Conservation (phyloP, 2,888 invertebrate species). For the Galeruca laticollis region DNA sequence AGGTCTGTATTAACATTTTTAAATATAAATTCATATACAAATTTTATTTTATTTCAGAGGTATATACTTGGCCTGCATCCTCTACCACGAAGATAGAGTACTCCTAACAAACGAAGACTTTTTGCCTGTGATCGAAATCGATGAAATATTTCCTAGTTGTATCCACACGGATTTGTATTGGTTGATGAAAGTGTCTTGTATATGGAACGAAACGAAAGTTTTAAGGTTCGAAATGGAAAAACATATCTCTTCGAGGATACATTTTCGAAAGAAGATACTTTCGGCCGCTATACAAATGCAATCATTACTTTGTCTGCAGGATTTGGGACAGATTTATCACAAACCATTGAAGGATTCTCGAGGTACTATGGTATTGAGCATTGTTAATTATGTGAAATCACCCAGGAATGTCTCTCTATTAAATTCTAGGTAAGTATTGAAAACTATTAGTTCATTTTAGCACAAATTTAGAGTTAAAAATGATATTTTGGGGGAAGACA, state of each 20-base stretch:
- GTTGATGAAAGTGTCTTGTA: conserved; percentile 93
- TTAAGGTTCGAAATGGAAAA: conserved; percentile 95
- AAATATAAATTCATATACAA: background rate
- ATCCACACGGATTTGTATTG: conserved; percentile 96
- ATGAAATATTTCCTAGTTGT: conserved; percentile 93
- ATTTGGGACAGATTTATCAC: conserved; percentile 94
- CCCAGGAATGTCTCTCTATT: conserved; percentile 89
- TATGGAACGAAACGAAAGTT: conserved; percentile 96
- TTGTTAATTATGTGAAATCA: conserved; percentile 83
- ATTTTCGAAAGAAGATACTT: conserved; percentile 91
- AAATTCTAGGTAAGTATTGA: conserved; percentile 75
- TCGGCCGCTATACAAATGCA: conserved; percentile 94
- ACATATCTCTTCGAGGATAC: conserved; percentile 89
- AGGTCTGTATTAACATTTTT: conserved; percentile 69
- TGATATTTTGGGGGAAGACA: too few relatives aligned
- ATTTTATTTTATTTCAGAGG: conserved; percentile 73
- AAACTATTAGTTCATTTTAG: too few relatives aligned
- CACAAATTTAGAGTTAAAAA: too few relatives aligned
- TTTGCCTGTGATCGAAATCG: conserved; percentile 95
- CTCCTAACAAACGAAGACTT: conserved; percentile 97
- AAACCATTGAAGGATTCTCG: conserved; percentile 89
- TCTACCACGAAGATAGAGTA: conserved; percentile 96
- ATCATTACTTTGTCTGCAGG: conserved; percentile 76
- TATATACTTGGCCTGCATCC: conserved; percentile 91
- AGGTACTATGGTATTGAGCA: conserved; percentile 91